A percentile compares a stretch with the other conserved stretches of the same genome.
phyloP scores from a whole-genome alignment of 2,888 invertebrate genomes.

The Erebia aethiops region DNA sequence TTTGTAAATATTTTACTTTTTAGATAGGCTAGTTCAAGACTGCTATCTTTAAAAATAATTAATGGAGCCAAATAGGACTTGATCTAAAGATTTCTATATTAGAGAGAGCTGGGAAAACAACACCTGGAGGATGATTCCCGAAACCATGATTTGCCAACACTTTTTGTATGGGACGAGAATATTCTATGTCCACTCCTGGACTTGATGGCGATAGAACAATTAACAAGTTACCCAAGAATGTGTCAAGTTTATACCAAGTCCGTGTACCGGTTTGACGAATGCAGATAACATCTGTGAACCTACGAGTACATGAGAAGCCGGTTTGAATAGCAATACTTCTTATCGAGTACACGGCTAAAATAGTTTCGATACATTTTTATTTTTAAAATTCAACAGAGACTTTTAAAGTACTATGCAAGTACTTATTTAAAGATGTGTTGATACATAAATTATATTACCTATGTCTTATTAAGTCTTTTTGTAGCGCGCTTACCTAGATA shows the following conservation, averaged over 20 bases:
- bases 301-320: slow-evolving; percentile 37
- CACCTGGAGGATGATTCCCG: background rate
- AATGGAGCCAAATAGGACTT: background rate
- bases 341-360: slow-evolving; percentile 25
- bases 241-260: slow-evolving; percentile 40
- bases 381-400: background rate
- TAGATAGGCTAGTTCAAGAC: background rate
- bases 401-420: background rate
- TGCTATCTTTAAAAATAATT: background rate
- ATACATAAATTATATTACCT: too few species aligned
- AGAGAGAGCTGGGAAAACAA: background rate
- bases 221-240: slow-evolving; percentile 41
- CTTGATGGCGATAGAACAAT: slow-evolving; percentile 26
- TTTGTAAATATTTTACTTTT: background rate
- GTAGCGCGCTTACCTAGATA: too few species aligned
- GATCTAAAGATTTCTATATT: background rate
- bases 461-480: background rate
- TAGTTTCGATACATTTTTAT: slow-evolving; percentile 22
- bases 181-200: background rate
- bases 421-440: background rate
- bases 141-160: background rate
- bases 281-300: slow-evolving; percentile 38
- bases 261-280: slow-evolving; percentile 38
- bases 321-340: slow-evolving; percentile 33
- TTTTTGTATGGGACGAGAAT: background rate